Conservation (phyloP, 2,888 invertebrate genomes). For the Zygaena filipendulae region DNA sequence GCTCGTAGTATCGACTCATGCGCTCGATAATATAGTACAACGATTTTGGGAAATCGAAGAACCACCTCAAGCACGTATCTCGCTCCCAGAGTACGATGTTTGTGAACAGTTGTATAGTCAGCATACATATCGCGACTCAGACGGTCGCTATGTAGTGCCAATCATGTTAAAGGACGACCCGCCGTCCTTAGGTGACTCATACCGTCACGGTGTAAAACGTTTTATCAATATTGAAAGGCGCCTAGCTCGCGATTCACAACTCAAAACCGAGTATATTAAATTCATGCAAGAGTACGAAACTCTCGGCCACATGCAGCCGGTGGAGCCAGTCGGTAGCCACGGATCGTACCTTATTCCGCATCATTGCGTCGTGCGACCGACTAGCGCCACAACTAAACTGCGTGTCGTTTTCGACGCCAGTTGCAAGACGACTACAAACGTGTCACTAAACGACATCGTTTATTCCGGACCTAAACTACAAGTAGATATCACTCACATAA, state of each 20-base stretch:
- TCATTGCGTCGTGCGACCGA: constrained; percentile 8
- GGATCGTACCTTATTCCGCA: constrained; percentile 8
- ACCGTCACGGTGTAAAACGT: not conserved
- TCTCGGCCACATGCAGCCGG: constrained; percentile 8
- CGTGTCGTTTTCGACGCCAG: constrained; percentile 10
- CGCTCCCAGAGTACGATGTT: constrained; percentile 2
- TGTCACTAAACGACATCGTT: constrained; percentile 14
- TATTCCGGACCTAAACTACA: constrained; percentile 16
- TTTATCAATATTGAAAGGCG: constrained; percentile 4
- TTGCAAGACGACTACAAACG: constrained; percentile 2
- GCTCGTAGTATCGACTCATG: not conserved
- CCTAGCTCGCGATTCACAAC: not conserved
- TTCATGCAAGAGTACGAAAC: constrained; percentile 8
- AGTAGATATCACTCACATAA: constrained; percentile 15
- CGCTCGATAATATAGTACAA: constrained; percentile 3
- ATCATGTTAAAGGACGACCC: constrained; percentile 2
- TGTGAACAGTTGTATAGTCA: constrained; percentile 5
- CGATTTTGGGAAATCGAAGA: constrained; percentile 11
- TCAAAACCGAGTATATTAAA: constrained; percentile 2
- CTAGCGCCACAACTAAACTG: constrained; percentile 9
- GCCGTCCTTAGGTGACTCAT: not conserved
- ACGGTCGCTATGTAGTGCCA: constrained; percentile 9
- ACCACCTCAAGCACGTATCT: constrained; percentile 1
- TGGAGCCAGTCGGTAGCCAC: not conserved
- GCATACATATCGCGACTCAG: not conserved